These are phyloP conservation scores for Thrips palmi DNA, from an alignment of 1,140 invertebrate species.

Conservation along the genomic window DNA sequence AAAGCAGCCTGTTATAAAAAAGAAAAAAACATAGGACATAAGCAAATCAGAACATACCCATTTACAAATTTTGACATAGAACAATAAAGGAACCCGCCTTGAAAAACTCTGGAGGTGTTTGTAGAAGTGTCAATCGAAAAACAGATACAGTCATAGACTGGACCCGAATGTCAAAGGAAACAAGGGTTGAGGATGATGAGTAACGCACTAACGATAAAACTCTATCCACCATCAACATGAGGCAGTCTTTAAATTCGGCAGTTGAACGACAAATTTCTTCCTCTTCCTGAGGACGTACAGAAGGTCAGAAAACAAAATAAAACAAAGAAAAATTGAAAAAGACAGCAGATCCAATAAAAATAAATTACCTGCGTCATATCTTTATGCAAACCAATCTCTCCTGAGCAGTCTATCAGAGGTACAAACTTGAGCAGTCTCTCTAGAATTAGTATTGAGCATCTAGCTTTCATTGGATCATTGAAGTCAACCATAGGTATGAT, in stretches of 20 bases:
- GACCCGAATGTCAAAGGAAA: too few relatives aligned
- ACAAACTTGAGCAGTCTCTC: constrained; percentile 70
- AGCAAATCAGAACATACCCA: too few relatives aligned
- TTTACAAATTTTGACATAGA: too few relatives aligned
- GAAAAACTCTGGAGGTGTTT: constrained; percentile 39
- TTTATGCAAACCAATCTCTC: constrained; percentile 37
- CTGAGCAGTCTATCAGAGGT: constrained; percentile 69
- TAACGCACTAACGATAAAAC: too few relatives aligned
- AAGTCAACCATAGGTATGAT: constrained; percentile 76
- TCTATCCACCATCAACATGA: constrained; percentile 68
- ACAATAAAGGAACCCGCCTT: constrained; percentile 22
- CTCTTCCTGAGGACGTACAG: constrained; percentile 34
- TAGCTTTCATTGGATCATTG: too few relatives aligned
- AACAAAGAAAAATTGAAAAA: constrained; percentile 1
- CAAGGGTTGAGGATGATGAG: too few relatives aligned
- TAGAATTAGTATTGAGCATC: too few relatives aligned
- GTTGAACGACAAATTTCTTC: constrained; percentile 57
- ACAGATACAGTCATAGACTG: too few relatives aligned
- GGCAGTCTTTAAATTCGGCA: constrained; percentile 72
- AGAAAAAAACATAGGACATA: constrained; percentile 9
- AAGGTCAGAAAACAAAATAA: constrained; percentile 2
- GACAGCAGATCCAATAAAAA: not conserved
- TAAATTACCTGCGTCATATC: constrained; percentile 47
- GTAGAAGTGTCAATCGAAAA: constrained; percentile 41
- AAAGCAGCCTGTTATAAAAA: constrained; percentile 41